Evolutionary conservation across 2,888 invertebrate species (phyloP).

Genomic region (Macropis europaea): DNA sequence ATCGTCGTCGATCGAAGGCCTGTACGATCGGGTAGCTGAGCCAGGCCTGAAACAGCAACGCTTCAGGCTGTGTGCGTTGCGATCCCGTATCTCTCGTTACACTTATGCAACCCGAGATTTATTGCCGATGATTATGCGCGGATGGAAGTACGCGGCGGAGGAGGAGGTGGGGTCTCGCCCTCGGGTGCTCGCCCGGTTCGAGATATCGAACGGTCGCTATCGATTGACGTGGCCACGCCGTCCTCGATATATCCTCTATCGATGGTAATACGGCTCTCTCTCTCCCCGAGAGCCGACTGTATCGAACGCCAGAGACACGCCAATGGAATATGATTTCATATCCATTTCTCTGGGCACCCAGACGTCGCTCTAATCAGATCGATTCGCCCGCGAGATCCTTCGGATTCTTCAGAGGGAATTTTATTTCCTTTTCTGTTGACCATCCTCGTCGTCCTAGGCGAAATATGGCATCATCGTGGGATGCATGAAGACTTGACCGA

Average conservation of each 20-base stretch:
- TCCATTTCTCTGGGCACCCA: constrained; percentile 42
- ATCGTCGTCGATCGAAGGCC: constrained; percentile 48
- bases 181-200: constrained; percentile 67
- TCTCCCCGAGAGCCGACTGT: neutral
- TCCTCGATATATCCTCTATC: constrained; percentile 62
- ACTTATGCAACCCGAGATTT: constrained; percentile 80
- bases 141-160: constrained; percentile 71
- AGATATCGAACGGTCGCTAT: constrained; percentile 63
- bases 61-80: constrained; percentile 78
- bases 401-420: constrained; percentile 15
- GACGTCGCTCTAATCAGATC: constrained; percentile 43
- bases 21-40: constrained; percentile 27
- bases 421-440: constrained; percentile 41
- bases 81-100: constrained; percentile 79
- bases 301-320: constrained; percentile 30
- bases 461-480: no score
- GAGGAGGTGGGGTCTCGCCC: constrained; percentile 66
- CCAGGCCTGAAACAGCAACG: constrained; percentile 52
- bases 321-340: constrained; percentile 47
- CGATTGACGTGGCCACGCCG: constrained; percentile 64
- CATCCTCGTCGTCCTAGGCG: constrained; percentile 28
- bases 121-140: constrained; percentile 77
- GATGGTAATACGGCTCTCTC: constrained; percentile 52
- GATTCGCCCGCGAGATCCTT: constrained; percentile 44
- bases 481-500: no score